Conservation (phyloP, 2,113 vertebrate genomes). For the crab-eating macaque (Macaca fascicularis) region T2T-MFA8v1.1 NC_088385.1:128256001-128256500, state of each 20-base stretch:
- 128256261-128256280: not conserved
- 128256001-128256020: not conserved
- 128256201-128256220: not conserved
- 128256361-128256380: slow-evolving; percentile 81
- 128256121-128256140: not conserved
- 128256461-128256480: not conserved
- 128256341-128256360: not conserved
- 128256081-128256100: not conserved
- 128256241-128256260: not conserved
- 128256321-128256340: not conserved
- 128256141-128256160: not conserved
- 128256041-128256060: not conserved
- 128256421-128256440: slow-evolving; percentile 90
- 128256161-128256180: not conserved
- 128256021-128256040: not conserved
- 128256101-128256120: not conserved
- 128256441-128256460: slow-evolving; percentile 84
- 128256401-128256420: slow-evolving; percentile 89
- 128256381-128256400: slow-evolving; percentile 87
- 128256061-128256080: not conserved
- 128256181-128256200: not conserved
- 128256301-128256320: too few relatives aligned
- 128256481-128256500: not conserved
- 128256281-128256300: not conserved
- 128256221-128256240: not conserved